Evolutionary conservation across 2,888 invertebrate species (phyloP), one percentile per base, ranked within the genome.

Genomic region (Malachius bipustulatus): DNA sequence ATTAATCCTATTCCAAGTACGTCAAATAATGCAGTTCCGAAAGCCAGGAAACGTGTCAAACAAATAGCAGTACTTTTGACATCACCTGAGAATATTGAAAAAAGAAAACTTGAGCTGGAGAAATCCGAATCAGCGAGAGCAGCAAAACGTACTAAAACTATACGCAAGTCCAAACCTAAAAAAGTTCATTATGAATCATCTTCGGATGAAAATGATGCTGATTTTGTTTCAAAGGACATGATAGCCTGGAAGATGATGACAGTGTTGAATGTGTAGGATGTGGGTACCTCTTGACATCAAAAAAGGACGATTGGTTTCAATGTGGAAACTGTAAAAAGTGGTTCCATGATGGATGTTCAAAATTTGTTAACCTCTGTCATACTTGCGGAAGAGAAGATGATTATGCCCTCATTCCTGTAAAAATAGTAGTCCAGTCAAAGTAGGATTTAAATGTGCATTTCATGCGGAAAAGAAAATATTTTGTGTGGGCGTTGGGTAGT

Each of bases 111-210:
- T 13, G n/a, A 33, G 30, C 9, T 30, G 29, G 34, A 30, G n/a
- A 30, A 33, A 29, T 33, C 29, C 27, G 28, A 33, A 33, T 14
- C 34, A 29, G 34, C n/a, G 34, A 33, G 29, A 30, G 29, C 34
- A 29, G 29, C 30, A n/a, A n/a, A 33, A 30, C 34, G 30, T 14
- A 27, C 19, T 30, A 33, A 33, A 28, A 33, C 12, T 30, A 28
- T 13, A 30, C 10, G 14, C 14, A 14, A 13, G 14, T 10, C 31
- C 31, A 31, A 4, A 31, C 10, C 31, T 31, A 14, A 31, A 31
- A 4, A 14, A 9, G 4, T 4, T 13, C 15, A 12, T n/a, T 14
- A 31, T 8, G 31, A 31, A 9, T 31, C n/a, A n/a, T n/a, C n/a
- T n/a, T n/a, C n/a, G n/a, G n/a, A n/a, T n/a, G n/a, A n/a, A 28